phyloP scores from a whole-genome alignment of 2,888 invertebrate species.

The Hoplodrina ambigua region DNA sequence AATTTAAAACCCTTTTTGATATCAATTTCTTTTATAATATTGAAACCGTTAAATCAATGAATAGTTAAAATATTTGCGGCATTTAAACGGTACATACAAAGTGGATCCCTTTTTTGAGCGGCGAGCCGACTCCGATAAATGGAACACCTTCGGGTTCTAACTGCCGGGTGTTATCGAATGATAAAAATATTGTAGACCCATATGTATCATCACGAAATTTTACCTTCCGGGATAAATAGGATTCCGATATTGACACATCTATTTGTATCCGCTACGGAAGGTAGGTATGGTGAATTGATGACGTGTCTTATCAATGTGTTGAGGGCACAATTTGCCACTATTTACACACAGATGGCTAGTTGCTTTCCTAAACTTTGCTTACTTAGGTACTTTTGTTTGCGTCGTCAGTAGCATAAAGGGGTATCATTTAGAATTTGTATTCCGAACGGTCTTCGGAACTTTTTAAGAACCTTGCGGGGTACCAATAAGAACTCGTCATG shows the following conservation, averaged over 20 bases:
- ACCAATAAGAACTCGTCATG: constrained; percentile 4
- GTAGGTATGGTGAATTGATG: background rate
- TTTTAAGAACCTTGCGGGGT: constrained; percentile 12
- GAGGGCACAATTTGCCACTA: background rate
- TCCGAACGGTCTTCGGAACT: background rate
- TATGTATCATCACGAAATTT: constrained; percentile 48
- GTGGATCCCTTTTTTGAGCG: constrained; percentile 32
- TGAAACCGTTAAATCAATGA: constrained; percentile 14
- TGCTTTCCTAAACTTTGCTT: background rate
- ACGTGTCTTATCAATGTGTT: constrained; percentile 5
- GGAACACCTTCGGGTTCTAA: constrained; percentile 50
- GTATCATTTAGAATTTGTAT: constrained; percentile 12
- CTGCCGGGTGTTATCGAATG: constrained; percentile 43
- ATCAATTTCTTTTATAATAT: background rate
- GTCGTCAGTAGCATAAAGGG: background rate
- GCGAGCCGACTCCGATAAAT: constrained; percentile 39
- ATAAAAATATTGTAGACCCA: constrained; percentile 53
- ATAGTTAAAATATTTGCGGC: constrained; percentile 33
- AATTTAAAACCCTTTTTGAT: constrained; percentile 4
- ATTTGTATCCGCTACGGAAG: constrained; percentile 22
- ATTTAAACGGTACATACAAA: constrained; percentile 33
- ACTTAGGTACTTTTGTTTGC: background rate
- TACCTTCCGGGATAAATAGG: constrained; percentile 37
- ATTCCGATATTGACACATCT: constrained; percentile 32
- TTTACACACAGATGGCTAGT: background rate